A percentile compares a stretch with the other conserved stretches of the same genome.
phyloP scores from a whole-genome alignment of 2,113 vertebrate species.

The Proterorhinus semilunaris region DNA sequence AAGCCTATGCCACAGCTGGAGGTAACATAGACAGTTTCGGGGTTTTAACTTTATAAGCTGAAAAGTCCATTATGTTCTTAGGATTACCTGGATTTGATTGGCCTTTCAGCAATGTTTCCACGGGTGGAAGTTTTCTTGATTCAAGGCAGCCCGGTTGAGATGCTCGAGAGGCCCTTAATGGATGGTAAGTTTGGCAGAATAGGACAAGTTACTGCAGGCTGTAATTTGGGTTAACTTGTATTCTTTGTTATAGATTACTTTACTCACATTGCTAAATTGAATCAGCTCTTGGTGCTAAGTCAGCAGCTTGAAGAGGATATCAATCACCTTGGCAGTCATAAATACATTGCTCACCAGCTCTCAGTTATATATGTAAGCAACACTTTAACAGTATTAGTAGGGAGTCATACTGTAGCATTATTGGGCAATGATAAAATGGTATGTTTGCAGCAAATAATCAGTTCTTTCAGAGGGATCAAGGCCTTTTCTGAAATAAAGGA shows the following conservation, averaged over 20 bases:
- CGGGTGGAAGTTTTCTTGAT: conserved; percentile 83
- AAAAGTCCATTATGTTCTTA: conserved; percentile 37
- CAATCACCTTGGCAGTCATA: conserved; percentile 81
- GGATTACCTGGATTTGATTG: conserved; percentile 81
- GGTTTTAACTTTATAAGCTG: no score
- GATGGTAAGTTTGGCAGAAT: conserved; percentile 68
- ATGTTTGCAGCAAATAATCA: conserved; percentile 75
- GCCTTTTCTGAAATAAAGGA: conserved; percentile 72
- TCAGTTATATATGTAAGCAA: conserved; percentile 80
- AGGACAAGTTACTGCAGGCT: neutral
- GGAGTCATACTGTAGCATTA: neutral
- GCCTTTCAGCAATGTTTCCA: conserved; percentile 78
- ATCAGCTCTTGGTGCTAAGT: conserved; percentile 80
- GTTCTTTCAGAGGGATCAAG: conserved; percentile 74
- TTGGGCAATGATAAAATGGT: neutral
- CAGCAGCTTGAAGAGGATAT: conserved; percentile 82
- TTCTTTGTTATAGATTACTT: conserved; percentile 73
- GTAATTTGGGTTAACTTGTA: neutral
- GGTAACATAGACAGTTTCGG: conserved; percentile 48
- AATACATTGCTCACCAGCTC: conserved; percentile 82
- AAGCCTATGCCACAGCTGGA: conserved; percentile 80
- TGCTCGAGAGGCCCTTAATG: conserved; percentile 78
- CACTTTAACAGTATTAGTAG: neutral
- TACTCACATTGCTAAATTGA: conserved; percentile 76
- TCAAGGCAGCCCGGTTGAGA: conserved; percentile 80